Conservation (phyloP, 1,140 invertebrate species). For the Drosophila sp. region DNA sequence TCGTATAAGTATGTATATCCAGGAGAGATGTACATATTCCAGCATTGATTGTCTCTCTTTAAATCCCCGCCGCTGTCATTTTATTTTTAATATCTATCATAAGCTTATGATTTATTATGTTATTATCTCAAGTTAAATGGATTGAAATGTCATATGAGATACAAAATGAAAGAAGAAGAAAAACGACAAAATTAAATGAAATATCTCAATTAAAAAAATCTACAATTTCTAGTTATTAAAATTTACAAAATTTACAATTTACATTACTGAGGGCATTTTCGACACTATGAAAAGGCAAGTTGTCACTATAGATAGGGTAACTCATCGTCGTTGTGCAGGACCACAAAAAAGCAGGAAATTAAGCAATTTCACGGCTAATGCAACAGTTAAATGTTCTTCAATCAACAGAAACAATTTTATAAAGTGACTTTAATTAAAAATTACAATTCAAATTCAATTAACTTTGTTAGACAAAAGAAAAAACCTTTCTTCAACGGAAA, state of each 20-base stretch:
- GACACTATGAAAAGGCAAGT: not conserved
- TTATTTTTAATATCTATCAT: conserved; percentile 32
- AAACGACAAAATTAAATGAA: conserved; percentile 1
- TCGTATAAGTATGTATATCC: not conserved
- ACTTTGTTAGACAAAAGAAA: conserved; percentile 16
- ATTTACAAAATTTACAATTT: not conserved
- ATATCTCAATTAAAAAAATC: conserved; percentile 1
- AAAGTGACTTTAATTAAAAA: conserved; percentile 76
- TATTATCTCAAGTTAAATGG: conserved; percentile 17
- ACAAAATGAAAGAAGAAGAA: not conserved
- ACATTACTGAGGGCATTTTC: too few species aligned
- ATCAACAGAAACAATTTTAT: conserved; percentile 55
- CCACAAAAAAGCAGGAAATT: conserved; percentile 60
- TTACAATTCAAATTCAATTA: conserved; percentile 71
- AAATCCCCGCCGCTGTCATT: conserved; percentile 27
- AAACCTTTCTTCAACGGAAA: conserved; percentile 19
- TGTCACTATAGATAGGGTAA: not conserved
- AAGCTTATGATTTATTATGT: conserved; percentile 19
- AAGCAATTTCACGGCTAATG: conserved; percentile 68
- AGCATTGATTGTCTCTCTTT: conserved; percentile 53
- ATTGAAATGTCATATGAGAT: conserved; percentile 3
- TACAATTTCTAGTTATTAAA: not conserved
- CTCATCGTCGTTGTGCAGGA: not conserved
- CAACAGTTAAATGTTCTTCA: conserved; percentile 49
- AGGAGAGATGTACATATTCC: conserved; percentile 16